These are phyloP conservation scores for Drosophila leontia DNA, from an alignment of 1,140 invertebrate species.

Conservation along the genomic window DNA sequence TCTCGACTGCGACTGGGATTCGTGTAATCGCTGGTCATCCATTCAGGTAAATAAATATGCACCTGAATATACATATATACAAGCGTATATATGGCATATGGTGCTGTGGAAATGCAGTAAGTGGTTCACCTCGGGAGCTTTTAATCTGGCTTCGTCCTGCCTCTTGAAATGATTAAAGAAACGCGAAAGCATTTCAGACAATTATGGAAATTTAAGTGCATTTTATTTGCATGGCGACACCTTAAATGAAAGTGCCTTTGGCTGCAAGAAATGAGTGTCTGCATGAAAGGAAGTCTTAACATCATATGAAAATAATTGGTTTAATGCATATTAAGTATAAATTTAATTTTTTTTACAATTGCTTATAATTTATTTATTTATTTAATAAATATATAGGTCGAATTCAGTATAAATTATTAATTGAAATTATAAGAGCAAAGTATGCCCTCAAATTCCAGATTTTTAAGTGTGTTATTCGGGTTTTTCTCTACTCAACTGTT, in stretches of 20 bases:
- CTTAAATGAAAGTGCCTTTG: conserved; percentile 2
- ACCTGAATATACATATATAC: neutral
- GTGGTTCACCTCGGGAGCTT: conserved; percentile 20
- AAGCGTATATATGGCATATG: conserved; percentile 12
- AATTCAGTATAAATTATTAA: neutral
- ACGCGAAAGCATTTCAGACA: conserved; percentile 11
- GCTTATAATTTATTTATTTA: neutral
- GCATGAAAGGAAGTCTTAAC: neutral
- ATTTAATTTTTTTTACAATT: neutral
- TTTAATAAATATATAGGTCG: neutral
- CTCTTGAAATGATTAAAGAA: conserved; percentile 14
- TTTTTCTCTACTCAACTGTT: conserved; percentile 25
- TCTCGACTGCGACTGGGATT: conserved; percentile 20
- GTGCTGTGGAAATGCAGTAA: conserved; percentile 1
- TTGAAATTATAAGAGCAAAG: neutral
- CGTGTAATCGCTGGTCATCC: conserved; percentile 52
- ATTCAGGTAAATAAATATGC: conserved; percentile 62
- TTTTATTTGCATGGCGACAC: conserved; percentile 25
- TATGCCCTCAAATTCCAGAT: neutral
- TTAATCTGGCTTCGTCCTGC: neutral
- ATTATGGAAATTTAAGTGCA: conserved; percentile 20
- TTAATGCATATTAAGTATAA: neutral
- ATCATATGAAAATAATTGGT: neutral
- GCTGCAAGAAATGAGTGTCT: neutral
- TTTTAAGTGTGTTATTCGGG: neutral